These are phyloP conservation scores for Leucophenga varia DNA, from an alignment of 1,140 invertebrate species.

Conservation along the genomic window DNA sequence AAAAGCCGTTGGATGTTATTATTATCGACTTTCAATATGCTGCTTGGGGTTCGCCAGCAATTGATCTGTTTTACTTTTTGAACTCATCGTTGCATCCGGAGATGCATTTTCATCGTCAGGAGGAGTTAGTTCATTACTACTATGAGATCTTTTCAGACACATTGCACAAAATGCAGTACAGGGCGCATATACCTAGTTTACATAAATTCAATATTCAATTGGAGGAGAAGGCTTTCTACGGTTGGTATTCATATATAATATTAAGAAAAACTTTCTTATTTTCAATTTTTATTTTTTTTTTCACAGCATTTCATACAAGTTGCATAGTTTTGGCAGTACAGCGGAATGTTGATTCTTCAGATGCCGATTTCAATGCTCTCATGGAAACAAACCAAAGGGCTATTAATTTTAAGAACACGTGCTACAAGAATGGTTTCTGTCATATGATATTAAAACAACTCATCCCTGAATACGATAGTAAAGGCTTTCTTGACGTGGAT, in stretches of 20 bases:
- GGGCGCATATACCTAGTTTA: conserved; percentile 37
- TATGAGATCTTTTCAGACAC: conserved; percentile 29
- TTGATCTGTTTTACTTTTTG: conserved; percentile 52
- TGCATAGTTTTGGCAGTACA: conserved; percentile 34
- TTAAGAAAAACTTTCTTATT: background rate
- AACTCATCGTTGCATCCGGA: conserved; percentile 45
- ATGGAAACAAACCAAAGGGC: conserved; percentile 39
- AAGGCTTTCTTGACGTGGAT: conserved; percentile 42
- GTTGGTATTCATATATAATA: conserved; percentile 21
- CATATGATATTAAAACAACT: conserved; percentile 28
- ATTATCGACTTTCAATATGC: conserved; percentile 53
- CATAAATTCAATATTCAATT: conserved; percentile 38
- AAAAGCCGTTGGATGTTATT: conserved; percentile 58
- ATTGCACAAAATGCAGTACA: conserved; percentile 31
- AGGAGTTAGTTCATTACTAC: conserved; percentile 42
- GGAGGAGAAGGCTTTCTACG: conserved; percentile 41
- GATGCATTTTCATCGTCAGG: conserved; percentile 31
- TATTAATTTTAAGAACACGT: conserved; percentile 37
- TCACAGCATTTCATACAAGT: conserved; percentile 38
- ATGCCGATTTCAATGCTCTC: conserved; percentile 49
- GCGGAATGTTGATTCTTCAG: conserved; percentile 38
- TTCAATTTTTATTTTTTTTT: conserved; percentile 2
- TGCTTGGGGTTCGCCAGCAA: conserved; percentile 45
- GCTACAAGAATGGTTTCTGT: conserved; percentile 30
- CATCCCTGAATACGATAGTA: conserved; percentile 30